Conservation (phyloP, 2,888 invertebrate species). For the Leucozona laternaria region DNA sequence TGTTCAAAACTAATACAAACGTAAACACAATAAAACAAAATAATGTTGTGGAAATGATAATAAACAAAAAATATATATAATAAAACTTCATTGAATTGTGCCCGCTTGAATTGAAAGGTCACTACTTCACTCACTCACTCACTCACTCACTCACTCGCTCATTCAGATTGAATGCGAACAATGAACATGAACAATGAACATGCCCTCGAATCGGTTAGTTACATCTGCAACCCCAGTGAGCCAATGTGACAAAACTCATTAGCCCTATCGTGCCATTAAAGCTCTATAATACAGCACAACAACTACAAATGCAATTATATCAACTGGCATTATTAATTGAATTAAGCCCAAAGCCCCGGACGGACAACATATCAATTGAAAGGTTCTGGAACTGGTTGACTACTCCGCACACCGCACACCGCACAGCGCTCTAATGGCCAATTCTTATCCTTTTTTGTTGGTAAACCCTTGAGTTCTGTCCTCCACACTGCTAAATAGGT, state of each 20-base stretch:
- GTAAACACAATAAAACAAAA: slow-evolving; percentile 23
- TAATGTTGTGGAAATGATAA: slow-evolving; percentile 17
- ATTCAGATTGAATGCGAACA: neutral
- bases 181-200: slow-evolving; percentile 8
- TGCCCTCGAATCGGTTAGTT: slow-evolving; percentile 67
- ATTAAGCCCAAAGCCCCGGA: slow-evolving; percentile 58
- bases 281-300: slow-evolving; percentile 42
- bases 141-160: neutral
- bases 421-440: slow-evolving; percentile 29
- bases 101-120: slow-evolving; percentile 38
- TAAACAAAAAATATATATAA: slow-evolving; percentile 6
- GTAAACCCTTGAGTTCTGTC: slow-evolving; percentile 26
- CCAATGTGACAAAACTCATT: slow-evolving; percentile 65
- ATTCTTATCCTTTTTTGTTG: slow-evolving; percentile 36
- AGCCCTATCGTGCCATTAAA: slow-evolving; percentile 58
- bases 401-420: neutral
- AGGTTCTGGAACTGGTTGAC: neutral
- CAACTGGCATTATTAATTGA: slow-evolving; percentile 71
- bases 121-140: slow-evolving; percentile 2
- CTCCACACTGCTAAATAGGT: slow-evolving; percentile 10
- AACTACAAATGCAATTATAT: slow-evolving; percentile 69
- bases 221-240: slow-evolving; percentile 65
- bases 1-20: slow-evolving; percentile 16
- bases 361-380: slow-evolving; percentile 49
- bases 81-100: slow-evolving; percentile 55